Base-by-base conservation (phyloP, 2,888 invertebrate genomes). In the Sclerodermus sp. region DNA sequence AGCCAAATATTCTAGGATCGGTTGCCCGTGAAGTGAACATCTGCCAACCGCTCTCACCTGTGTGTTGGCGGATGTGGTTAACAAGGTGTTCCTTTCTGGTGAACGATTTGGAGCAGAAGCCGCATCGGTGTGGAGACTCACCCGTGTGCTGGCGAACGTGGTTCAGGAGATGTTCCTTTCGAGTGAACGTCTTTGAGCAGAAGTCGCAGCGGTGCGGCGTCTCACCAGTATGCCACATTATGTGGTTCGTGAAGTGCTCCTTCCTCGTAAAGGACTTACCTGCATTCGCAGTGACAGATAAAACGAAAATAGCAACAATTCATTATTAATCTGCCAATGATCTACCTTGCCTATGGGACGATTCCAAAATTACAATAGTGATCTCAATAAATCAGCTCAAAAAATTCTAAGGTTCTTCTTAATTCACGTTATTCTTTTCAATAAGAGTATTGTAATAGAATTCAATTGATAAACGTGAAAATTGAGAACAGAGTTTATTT, bases 171-270 rank as follows among this genome's bases (percentile, higher is more conserved):
- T 89, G 89, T 76, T 89, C 89, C 73, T 89, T 89, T 60, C 89
- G 83, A 0, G 89, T 89, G 76, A 89, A 89, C 5, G 89, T 88
- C 77, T 89, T 89, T 16, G 88, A 88, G 74, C 89, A 89, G 78
- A 88, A 89, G 73, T 89, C 88, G 72, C 89, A 89, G 40, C 89
- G 85, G 74, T 89, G 89, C 15, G 89, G 89, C 1, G 89, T 88
- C 74, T 89, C 90, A 40, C 88, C 87, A 71, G 91, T 90, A 79
- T 91, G 91, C 91, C 91, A 91, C 85, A 91, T 83, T 78, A 91
- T 90, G 82, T 91, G 91, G 82, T 91, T 91, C 85, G 89, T 90
- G 82, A 90, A 91, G 80, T 92, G 91, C 81, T 92, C 92, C 82
- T 91, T 92, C 76, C 91, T 84, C 54, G 91, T 91, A 79, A 92